Evolutionary conservation across 2,797 vertebrate species (phyloP).

Genomic region (Nannoperca obscura): DNA sequence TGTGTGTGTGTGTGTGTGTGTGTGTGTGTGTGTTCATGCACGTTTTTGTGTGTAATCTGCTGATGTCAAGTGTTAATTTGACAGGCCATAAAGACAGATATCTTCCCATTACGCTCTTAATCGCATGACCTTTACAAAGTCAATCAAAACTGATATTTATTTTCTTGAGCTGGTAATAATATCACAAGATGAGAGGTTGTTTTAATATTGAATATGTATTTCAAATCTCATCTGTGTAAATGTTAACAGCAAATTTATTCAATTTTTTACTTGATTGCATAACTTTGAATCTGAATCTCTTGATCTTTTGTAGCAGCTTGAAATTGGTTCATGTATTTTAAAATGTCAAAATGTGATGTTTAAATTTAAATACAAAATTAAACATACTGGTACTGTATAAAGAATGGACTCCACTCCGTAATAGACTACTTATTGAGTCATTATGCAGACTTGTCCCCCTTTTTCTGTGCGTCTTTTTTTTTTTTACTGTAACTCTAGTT

Average conservation of each 20-base stretch:
- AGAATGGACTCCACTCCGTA: neutral
- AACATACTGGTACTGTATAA: neutral
- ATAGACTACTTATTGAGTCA: neutral
- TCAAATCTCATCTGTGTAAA: conserved; percentile 21
- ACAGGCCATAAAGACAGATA: conserved; percentile 68
- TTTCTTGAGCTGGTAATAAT: conserved; percentile 30
- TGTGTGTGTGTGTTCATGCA: conserved; percentile 8
- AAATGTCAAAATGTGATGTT: conserved; percentile 26
- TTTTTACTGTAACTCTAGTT: neutral
- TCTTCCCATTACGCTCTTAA: conserved; percentile 62
- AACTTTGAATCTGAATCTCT: neutral
- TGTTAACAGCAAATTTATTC: conserved; percentile 6
- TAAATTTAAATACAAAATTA: conserved; percentile 16
- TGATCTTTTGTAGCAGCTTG: conserved; percentile 4
- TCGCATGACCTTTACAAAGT: conserved; percentile 75
- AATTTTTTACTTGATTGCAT: conserved; percentile 8
- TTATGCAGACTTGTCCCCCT: neutral
- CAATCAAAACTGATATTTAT: conserved; percentile 63
- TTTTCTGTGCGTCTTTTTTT: neutral
- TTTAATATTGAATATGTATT: conserved; percentile 47
- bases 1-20: conserved; percentile 23
- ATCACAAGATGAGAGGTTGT: conserved; percentile 24
- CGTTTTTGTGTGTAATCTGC: conserved; percentile 40
- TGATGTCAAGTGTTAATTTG: conserved; percentile 63
- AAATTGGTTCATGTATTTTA: conserved; percentile 16